Evolutionary conservation across 2,888 invertebrate species (phyloP).

Genomic region (Drosophila parthenogenetica): DNA sequence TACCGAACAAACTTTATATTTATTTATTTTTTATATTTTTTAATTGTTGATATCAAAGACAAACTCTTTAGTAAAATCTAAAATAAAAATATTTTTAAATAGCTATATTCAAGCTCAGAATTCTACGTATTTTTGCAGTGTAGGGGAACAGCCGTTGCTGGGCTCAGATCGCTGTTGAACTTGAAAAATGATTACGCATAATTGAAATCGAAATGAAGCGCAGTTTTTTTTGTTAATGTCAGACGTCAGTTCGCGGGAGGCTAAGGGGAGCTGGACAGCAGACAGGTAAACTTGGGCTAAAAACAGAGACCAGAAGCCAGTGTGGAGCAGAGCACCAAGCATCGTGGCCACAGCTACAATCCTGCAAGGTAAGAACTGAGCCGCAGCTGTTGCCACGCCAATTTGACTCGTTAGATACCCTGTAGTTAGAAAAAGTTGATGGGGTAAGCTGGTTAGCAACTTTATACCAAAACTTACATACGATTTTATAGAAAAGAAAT

Average conservation of each 20-base stretch:
- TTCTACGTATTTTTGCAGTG: neutral
- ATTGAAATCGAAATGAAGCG: constrained; percentile 78
- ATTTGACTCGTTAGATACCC: constrained; percentile 47
- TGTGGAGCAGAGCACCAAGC: constrained; percentile 6
- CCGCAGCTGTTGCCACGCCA: constrained; percentile 46
- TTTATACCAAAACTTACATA: too few species aligned
- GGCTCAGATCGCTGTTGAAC: constrained; percentile 45
- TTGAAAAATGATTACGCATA: constrained; percentile 79
- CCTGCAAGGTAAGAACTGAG: constrained; percentile 36
- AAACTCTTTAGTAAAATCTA: too few species aligned
- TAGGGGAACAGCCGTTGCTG: neutral
- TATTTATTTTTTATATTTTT: too few species aligned
- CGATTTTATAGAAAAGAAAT: too few species aligned
- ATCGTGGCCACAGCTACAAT: constrained; percentile 23
- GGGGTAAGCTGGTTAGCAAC: neutral
- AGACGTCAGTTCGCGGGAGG: constrained; percentile 4
- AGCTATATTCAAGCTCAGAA: too few species aligned
- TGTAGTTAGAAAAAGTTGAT: neutral
- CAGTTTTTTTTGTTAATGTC: constrained; percentile 66
- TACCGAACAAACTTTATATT: too few species aligned
- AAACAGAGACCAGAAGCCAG: constrained; percentile 16
- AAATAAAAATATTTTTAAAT: too few species aligned
- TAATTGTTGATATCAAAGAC: too few species aligned
- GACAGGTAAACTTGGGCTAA: neutral
- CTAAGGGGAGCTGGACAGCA: neutral